These are phyloP conservation scores for Menidia beryllina DNA, from an alignment of 2,113 vertebrate species.

Conservation along the genomic window DNA sequence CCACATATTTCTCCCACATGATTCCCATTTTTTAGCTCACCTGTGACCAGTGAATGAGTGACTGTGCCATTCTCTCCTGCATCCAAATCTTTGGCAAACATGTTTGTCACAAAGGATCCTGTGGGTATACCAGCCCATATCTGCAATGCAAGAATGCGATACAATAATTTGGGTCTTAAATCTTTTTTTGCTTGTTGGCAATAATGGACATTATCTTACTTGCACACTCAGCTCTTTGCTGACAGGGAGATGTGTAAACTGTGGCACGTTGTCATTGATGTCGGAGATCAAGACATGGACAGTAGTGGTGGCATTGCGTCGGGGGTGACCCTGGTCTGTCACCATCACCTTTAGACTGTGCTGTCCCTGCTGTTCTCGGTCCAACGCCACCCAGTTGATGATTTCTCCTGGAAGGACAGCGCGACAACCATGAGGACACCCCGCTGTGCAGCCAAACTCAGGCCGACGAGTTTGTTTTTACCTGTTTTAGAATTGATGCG, in stretches of 20 bases:
- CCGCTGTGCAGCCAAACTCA: not conserved
- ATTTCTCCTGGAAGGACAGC: conserved; percentile 85
- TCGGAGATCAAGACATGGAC: conserved; percentile 85
- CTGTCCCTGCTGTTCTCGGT: conserved; percentile 84
- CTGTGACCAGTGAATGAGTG: conserved; percentile 83
- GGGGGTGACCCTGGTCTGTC: conserved; percentile 86
- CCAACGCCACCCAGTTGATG: conserved; percentile 87
- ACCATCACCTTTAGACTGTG: conserved; percentile 87
- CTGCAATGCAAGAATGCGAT: conserved; percentile 69
- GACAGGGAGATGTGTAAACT: conserved; percentile 83
- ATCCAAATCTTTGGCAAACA: conserved; percentile 92
- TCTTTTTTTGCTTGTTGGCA: not conserved
- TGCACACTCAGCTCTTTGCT: conserved; percentile 81
- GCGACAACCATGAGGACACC: not conserved
- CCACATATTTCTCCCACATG: not conserved
- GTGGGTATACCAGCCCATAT: conserved; percentile 85
- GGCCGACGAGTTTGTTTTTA: conserved; percentile 62
- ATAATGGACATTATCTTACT: conserved; percentile 64
- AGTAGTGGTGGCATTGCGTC: conserved; percentile 80
- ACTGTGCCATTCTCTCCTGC: conserved; percentile 88
- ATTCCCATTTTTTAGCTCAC: conserved; percentile 67
- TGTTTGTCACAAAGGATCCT: conserved; percentile 83
- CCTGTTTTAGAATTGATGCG: conserved; percentile 93
- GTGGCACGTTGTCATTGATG: conserved; percentile 88
- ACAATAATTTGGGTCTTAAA: not conserved